Conservation (phyloP, 2,113 vertebrate genomes). For the Esox niger region DNA sequence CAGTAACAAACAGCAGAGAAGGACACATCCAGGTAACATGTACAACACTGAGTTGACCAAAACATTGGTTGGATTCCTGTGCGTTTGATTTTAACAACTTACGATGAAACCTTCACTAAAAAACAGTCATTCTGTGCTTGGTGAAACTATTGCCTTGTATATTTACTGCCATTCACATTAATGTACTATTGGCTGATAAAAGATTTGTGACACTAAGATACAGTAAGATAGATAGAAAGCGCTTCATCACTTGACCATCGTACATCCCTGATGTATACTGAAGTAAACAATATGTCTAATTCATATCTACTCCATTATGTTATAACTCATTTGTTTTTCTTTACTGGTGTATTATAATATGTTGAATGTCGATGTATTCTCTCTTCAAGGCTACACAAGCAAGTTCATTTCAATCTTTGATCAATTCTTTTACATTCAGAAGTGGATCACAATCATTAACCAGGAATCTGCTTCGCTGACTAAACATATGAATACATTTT, state of each 20-base stretch:
- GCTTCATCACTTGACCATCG: not conserved
- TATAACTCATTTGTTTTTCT: not conserved
- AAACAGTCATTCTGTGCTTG: not conserved
- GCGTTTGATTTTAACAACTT: not conserved
- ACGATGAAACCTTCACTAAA: too few relatives aligned
- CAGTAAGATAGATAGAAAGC: not conserved
- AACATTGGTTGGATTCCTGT: not conserved
- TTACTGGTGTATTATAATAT: not conserved
- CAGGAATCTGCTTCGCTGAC: conserved; percentile 1
- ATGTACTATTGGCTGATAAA: conserved; percentile 22
- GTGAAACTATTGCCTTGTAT: not conserved
- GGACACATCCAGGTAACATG: not conserved
- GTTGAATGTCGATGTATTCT: not conserved
- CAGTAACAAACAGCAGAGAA: not conserved
- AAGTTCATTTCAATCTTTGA: not conserved
- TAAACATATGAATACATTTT: not conserved
- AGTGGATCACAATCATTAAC: conserved; percentile 4
- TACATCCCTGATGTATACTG: too few relatives aligned
- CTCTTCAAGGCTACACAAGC: not conserved
- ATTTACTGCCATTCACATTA: not conserved
- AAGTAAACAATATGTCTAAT: not conserved
- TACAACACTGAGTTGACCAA: not conserved
- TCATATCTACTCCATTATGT: not conserved
- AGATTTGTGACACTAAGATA: not conserved
- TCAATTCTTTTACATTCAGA: conserved; percentile 5